Conservation (phyloP, 2,113 vertebrate genomes). For the Hemiscyllium ocellatum region DNA sequence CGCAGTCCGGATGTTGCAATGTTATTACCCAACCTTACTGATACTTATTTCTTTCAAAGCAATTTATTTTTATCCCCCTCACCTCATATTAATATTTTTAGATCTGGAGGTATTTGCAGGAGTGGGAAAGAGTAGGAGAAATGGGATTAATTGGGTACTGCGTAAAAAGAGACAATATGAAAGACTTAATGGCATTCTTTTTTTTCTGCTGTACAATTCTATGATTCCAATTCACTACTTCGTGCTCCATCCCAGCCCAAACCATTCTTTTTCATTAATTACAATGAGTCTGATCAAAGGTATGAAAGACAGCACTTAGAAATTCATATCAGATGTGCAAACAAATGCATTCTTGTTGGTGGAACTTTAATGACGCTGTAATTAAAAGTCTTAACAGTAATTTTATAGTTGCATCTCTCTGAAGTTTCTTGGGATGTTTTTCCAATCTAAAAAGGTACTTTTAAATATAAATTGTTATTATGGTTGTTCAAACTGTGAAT, state of each 20-base stretch:
- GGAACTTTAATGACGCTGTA: no score
- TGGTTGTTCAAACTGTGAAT: no score
- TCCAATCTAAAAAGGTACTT: no score
- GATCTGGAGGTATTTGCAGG: neutral
- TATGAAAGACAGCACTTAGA: neutral
- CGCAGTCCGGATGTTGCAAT: neutral
- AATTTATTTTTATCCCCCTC: neutral
- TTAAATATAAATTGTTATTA: no score
- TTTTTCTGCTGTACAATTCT: neutral
- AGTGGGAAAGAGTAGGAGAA: neutral
- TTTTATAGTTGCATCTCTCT: no score
- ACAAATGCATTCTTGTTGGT: neutral
- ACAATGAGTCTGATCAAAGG: neutral
- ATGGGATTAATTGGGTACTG: neutral
- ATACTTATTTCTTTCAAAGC: neutral
- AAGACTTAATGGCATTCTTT: neutral
- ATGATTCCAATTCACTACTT: neutral
- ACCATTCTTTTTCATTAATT: neutral
- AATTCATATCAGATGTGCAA: neutral
- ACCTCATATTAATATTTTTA: neutral
- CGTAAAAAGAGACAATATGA: neutral
- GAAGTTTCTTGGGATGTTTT: no score
- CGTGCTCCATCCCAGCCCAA: neutral
- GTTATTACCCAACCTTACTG: neutral
- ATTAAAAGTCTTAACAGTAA: no score